Conservation (phyloP, 2,113 vertebrate species). For the Embiotoca jacksoni region DNA sequence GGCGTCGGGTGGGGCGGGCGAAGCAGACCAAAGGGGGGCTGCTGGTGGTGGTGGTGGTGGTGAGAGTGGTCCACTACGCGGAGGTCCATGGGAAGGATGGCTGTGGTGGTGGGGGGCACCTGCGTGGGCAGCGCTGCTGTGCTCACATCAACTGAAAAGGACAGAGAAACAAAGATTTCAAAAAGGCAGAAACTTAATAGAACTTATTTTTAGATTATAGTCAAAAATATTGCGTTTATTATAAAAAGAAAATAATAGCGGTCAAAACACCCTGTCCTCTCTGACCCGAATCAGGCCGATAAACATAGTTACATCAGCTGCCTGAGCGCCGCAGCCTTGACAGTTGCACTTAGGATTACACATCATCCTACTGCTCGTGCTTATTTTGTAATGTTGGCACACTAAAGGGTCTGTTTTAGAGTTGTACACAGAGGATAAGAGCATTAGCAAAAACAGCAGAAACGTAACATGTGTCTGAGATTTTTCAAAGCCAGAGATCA, state of each 20-base stretch:
- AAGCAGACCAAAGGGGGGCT: constrained; percentile 84
- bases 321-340: background rate
- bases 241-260: background rate
- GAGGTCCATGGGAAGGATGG: constrained; percentile 95
- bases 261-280: constrained; percentile 13
- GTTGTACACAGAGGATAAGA: constrained; percentile 46
- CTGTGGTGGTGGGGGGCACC: constrained; percentile 87
- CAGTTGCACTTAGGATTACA: constrained; percentile 18
- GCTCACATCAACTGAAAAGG: constrained; percentile 90
- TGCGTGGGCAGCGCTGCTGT: constrained; percentile 90
- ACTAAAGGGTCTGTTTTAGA: constrained; percentile 40
- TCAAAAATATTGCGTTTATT: too few relatives aligned
- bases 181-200: too few relatives aligned
- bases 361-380: background rate
- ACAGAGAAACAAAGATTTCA: background rate
- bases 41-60: constrained; percentile 80
- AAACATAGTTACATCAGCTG: constrained; percentile 25
- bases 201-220: too few relatives aligned
- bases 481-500: constrained; percentile 17
- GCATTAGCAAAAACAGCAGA: constrained; percentile 46
- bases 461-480: constrained; percentile 22
- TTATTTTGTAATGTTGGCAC: constrained; percentile 10
- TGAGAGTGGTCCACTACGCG: constrained; percentile 89
- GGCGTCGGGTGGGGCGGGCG: constrained; percentile 69
- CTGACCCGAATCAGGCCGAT: constrained; percentile 29